A percentile compares a stretch with the other conserved stretches of the same genome.
phyloP scores from a whole-genome alignment of 2,113 vertebrate genomes.

The Hemicordylus capensis region DNA sequence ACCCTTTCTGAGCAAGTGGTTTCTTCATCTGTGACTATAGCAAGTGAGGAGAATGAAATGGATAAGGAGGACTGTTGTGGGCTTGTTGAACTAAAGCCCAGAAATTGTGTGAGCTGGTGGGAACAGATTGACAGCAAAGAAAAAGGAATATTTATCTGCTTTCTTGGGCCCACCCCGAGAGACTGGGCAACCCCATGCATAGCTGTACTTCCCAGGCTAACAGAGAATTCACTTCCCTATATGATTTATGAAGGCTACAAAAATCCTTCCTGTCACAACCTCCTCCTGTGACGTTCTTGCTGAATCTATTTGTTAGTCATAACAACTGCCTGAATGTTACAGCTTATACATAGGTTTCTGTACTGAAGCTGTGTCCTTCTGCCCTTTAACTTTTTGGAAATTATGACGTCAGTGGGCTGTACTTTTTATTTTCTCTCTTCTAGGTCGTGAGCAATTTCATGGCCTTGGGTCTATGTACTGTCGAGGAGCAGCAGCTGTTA shows the following conservation, averaged over 20 bases:
- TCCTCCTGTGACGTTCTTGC: neutral
- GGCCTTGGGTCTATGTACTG: conserved; percentile 98
- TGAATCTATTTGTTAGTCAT: neutral
- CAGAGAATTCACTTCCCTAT: neutral
- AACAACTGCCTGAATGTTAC: neutral
- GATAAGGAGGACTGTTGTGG: neutral
- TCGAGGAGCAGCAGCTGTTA: conserved; percentile 88
- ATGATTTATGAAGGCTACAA: neutral
- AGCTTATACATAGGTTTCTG: neutral
- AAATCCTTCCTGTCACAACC: neutral
- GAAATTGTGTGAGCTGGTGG: neutral
- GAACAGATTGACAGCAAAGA: too few relatives aligned
- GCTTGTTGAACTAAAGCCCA: neutral
- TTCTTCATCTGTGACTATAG: neutral
- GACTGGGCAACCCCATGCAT: neutral
- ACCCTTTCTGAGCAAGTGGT: neutral
- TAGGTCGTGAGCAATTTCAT: conserved; percentile 96
- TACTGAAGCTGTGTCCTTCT: neutral
- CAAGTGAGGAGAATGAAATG: neutral
- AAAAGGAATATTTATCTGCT: neutral
- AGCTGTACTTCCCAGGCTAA: neutral
- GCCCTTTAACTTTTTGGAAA: neutral
- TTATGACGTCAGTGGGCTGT: neutral
- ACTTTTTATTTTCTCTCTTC: conserved; percentile 39
- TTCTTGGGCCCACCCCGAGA: neutral